phyloP scores from a whole-genome alignment of 2,888 invertebrate genomes.

The Melieria picta region DNA sequence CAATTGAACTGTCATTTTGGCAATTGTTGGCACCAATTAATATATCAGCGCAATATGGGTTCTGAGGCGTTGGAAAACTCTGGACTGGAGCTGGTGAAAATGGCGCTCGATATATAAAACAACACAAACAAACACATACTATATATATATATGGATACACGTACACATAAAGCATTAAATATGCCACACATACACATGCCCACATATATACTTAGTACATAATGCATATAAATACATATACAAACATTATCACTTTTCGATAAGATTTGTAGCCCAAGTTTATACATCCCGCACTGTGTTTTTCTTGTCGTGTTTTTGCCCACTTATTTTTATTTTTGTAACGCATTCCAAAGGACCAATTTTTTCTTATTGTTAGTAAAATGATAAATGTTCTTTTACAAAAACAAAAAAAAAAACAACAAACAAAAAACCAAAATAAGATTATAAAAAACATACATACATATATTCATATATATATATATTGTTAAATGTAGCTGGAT shows the following conservation, averaged over 20 bases:
- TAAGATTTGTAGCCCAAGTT: no score
- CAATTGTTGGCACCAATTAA: no score
- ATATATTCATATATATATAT: slow-evolving; percentile 10
- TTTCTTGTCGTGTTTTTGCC: slow-evolving; percentile 17
- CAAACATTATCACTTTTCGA: no score
- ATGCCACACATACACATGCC: slow-evolving; percentile 15
- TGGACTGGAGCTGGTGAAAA: no score
- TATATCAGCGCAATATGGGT: no score
- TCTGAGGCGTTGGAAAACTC: no score
- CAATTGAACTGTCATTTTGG: no score
- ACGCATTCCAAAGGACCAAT: slow-evolving; percentile 62
- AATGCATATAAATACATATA: no score
- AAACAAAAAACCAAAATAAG: background rate
- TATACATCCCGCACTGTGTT: no score
- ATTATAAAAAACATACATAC: background rate
- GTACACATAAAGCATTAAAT: slow-evolving; percentile 9
- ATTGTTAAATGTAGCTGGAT: background rate
- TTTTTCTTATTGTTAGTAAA: slow-evolving; percentile 17
- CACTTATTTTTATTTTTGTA: slow-evolving; percentile 40
- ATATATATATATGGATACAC: no score
- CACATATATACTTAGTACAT: slow-evolving; percentile 10
- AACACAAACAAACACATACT: background rate
- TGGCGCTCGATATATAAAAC: no score
- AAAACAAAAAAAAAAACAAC: background rate
- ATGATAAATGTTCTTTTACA: slow-evolving; percentile 23